phyloP scores from a whole-genome alignment of 2,888 invertebrate genomes.

The Coelinius sp. region DNA sequence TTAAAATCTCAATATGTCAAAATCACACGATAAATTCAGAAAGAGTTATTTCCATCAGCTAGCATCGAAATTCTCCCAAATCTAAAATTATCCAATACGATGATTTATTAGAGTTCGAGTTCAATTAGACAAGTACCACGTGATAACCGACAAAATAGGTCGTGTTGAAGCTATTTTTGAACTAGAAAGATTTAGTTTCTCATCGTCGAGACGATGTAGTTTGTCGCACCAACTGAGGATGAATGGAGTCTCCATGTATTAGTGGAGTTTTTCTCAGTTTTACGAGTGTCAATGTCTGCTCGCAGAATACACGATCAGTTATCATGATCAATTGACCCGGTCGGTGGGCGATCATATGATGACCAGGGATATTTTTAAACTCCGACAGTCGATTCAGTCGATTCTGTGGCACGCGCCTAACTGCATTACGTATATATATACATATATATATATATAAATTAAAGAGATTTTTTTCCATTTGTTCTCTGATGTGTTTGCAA shows the following conservation, averaged over 20 bases:
- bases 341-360: neutral
- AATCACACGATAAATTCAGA: neutral
- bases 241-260: conserved; percentile 21
- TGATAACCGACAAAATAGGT: conserved; percentile 12
- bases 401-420: conserved; percentile 26
- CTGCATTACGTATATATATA: neutral
- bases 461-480: neutral
- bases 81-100: conserved; percentile 24
- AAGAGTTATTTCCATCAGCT: neutral
- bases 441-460: too few species aligned
- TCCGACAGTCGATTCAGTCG: neutral
- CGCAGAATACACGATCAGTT: neutral
- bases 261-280: conserved; percentile 11
- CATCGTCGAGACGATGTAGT: neutral
- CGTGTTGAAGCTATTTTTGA: conserved; percentile 1
- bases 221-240: conserved; percentile 4
- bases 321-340: conserved; percentile 21
- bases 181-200: neutral
- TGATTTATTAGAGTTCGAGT: conserved; percentile 20
- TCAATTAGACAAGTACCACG: conserved; percentile 15
- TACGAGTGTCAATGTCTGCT: conserved; percentile 17
- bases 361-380: conserved; percentile 16
- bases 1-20: neutral
- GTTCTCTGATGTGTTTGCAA: conserved; percentile 7
- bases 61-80: conserved; percentile 16